Conservation (phyloP, 1,140 invertebrate genomes). For the Ostrea edulis region DNA sequence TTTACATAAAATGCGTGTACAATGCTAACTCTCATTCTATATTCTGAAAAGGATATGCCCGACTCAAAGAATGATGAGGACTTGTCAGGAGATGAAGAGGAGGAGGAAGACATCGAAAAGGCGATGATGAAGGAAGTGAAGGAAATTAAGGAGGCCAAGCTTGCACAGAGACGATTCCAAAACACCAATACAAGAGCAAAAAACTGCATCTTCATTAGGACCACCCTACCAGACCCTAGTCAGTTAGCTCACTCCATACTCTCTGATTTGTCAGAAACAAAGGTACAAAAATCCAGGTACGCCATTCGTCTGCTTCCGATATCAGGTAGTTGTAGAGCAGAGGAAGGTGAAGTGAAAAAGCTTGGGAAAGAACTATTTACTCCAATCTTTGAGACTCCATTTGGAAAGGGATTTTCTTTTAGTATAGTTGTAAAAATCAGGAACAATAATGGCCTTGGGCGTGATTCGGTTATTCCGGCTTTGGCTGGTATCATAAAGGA, state of each 20-base stretch:
- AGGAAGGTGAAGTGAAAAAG: conserved; percentile 86
- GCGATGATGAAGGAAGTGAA: conserved; percentile 75
- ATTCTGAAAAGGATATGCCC: background rate
- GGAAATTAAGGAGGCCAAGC: conserved; percentile 80
- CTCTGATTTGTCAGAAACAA: conserved; percentile 86
- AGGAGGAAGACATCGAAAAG: conserved; percentile 71
- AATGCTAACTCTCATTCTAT: too few species aligned
- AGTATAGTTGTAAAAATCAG: conserved; percentile 89
- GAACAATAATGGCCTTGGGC: conserved; percentile 86
- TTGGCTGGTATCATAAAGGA: conserved; percentile 67
- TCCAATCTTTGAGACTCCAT: conserved; percentile 85
- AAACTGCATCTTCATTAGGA: conserved; percentile 91
- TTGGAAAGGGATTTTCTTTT: conserved; percentile 84
- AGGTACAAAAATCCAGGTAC: conserved; percentile 91
- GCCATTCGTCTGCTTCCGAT: conserved; percentile 90
- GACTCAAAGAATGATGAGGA: conserved; percentile 29
- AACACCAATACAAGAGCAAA: conserved; percentile 88
- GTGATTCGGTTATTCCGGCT: conserved; percentile 80
- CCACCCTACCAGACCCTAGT: conserved; percentile 86
- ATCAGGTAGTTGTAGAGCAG: conserved; percentile 89
- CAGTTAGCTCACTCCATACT: conserved; percentile 86
- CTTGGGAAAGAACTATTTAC: conserved; percentile 86
- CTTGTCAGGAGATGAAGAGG: conserved; percentile 54
- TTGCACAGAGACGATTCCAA: conserved; percentile 77
- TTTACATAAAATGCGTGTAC: too few species aligned